These are phyloP conservation scores for Kryptolebias marmoratus DNA, from an alignment of 2,113 vertebrate species.

Conservation along the genomic window DNA sequence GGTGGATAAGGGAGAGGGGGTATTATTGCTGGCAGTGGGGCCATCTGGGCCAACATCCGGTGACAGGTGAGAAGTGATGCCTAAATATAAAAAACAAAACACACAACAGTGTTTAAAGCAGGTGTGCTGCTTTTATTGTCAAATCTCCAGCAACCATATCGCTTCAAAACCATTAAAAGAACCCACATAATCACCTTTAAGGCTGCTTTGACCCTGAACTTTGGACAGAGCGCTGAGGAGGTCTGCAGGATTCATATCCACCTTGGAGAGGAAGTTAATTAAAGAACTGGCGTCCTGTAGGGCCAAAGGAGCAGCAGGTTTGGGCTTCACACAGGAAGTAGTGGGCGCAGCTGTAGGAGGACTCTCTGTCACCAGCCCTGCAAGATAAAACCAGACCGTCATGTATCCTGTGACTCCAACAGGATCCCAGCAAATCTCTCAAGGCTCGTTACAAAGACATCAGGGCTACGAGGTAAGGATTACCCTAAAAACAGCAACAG, in stretches of 20 bases:
- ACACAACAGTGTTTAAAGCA: neutral
- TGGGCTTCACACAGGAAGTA: conserved; percentile 73
- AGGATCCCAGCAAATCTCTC: neutral
- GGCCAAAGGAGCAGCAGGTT: conserved; percentile 56
- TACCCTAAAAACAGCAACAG: neutral
- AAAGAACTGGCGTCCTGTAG: conserved; percentile 82
- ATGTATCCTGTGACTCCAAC: neutral
- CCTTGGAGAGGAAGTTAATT: conserved; percentile 91
- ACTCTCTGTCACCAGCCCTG: conserved; percentile 40
- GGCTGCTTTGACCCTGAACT: conserved; percentile 84
- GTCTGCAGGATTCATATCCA: conserved; percentile 90
- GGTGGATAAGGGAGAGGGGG: conserved; percentile 41
- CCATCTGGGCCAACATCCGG: conserved; percentile 41
- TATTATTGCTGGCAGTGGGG: conserved; percentile 52
- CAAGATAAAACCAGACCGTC: conserved; percentile 8
- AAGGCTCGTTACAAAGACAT: neutral
- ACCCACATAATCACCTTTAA: conserved; percentile 84
- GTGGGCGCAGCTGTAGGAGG: conserved; percentile 68
- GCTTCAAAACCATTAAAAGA: neutral
- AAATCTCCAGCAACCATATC: neutral
- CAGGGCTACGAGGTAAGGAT: neutral
- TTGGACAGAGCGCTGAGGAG: conserved; percentile 92
- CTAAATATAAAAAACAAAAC: conserved; percentile 67
- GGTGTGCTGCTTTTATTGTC: neutral
- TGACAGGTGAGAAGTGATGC: conserved; percentile 84